A percentile compares a stretch with the other conserved stretches of the same genome.
phyloP scores from a whole-genome alignment of 2,113 vertebrate genomes.

The Pelusios castaneus region DNA sequence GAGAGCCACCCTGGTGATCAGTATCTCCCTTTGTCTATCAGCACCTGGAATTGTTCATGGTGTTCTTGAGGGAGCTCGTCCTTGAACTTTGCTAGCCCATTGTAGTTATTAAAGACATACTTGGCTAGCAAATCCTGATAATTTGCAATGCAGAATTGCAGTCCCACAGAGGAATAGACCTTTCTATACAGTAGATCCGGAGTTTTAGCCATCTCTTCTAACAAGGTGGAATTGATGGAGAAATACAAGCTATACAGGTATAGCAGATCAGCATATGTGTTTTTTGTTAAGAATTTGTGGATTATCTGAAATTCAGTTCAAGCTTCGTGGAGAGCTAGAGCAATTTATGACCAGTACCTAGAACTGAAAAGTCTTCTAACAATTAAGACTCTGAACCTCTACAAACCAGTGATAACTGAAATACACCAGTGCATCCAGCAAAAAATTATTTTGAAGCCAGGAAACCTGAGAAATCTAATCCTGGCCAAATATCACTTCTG shows the following conservation, averaged over 20 bases:
- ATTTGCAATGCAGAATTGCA: no score
- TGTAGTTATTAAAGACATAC: no score
- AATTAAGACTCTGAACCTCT: not conserved
- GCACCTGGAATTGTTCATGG: no score
- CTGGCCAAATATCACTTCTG: not conserved
- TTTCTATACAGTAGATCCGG: no score
- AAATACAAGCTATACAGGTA: not conserved
- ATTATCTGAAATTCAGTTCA: not conserved
- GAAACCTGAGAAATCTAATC: fast-evolving
- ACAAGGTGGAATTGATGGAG: not conserved
- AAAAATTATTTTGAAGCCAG: not conserved
- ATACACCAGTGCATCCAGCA: not conserved
- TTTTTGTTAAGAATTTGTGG: not conserved
- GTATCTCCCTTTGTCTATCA: no score
- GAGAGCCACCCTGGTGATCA: no score
- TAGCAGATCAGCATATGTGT: not conserved
- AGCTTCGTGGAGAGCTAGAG: not conserved
- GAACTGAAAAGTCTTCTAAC: not conserved
- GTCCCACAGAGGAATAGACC: no score
- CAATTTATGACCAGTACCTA: not conserved
- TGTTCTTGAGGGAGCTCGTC: no score
- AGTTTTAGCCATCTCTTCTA: no score
- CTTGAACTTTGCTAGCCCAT: no score
- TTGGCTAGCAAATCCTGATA: no score
- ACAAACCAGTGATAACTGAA: not conserved